Evolutionary conservation across 1,140 invertebrate species (phyloP), one percentile per base, ranked within the genome.

Genomic region (Drosophila ananassae): DNA sequence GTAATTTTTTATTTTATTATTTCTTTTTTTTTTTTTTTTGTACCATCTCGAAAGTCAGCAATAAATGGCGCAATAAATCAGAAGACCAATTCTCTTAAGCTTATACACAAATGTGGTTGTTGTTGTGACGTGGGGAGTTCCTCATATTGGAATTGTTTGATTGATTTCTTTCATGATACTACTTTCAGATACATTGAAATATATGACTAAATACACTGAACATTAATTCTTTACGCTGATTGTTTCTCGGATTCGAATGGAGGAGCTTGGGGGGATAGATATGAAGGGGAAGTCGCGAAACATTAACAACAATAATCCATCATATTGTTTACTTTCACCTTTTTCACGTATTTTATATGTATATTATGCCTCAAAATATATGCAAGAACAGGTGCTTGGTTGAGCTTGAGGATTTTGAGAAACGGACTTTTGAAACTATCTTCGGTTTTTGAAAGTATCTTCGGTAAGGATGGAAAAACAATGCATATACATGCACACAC

Each of bases 271-370:
- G 22, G 22, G 30, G 39, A 37, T 30, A 41, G 46, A 13, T 44
- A 47, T 48, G 30, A 66, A 30, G 62, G 62, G 6, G 3, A 28
- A 21, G 21, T 69, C 50, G 66, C 63, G 67, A 83, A 83, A 75
- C 62, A 77, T 82, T 81, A 83, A 89, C 76, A 89, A 85, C 76
- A 84, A 82, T 56, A 83, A 87, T 89, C 79, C 79, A 89, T 89
- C 83, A 89, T 83, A 79, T 84, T 83, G 83, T 89, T 89, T 89
- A 89, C 83, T 89, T 89, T 89, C 83, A 89, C 83, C 83, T 89
- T 89, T 74, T 75, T 81, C 77, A 76, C 53, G 53, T 56, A 75
- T 62, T 61, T 55, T 55, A 57, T 48, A 55, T 69, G 51, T 69
- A 69, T 69, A 56, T 55, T 52, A 58, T 71, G 68, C 74, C 46